These are phyloP conservation scores for Florisuga fusca DNA, from an alignment of 2,797 vertebrate species.

Conservation along the genomic window DNA sequence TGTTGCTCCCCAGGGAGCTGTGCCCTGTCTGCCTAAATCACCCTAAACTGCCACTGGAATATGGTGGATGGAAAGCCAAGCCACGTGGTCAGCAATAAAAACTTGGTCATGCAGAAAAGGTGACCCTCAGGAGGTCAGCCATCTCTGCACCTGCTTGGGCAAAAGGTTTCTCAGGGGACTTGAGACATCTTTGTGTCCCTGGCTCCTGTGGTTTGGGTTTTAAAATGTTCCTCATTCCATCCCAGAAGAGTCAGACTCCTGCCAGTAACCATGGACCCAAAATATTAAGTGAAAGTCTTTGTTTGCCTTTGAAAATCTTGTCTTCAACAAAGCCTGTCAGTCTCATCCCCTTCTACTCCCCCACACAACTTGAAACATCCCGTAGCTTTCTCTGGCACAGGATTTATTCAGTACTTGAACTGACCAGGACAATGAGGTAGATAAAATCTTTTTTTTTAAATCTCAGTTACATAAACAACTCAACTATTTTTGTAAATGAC, in stretches of 20 bases:
- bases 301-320: neutral
- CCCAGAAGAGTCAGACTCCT: neutral
- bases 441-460: neutral
- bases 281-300: neutral
- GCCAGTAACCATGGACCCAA: neutral
- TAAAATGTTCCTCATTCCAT: neutral
- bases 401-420: neutral
- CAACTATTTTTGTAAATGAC: conserved; percentile 30
- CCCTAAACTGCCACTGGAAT: neutral
- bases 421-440: neutral
- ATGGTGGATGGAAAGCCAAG: neutral
- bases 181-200: neutral
- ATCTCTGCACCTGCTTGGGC: accelerated
- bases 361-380: neutral
- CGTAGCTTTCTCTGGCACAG: neutral
- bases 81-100: neutral
- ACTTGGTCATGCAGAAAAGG: neutral
- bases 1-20: neutral
- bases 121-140: neutral
- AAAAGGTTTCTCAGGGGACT: neutral
- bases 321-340: neutral
- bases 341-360: neutral
- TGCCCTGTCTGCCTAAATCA: neutral
- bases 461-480: neutral
- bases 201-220: neutral